phyloP scores from a whole-genome alignment of 2,888 invertebrate genomes.

The Drosophila atroscutellata region DNA sequence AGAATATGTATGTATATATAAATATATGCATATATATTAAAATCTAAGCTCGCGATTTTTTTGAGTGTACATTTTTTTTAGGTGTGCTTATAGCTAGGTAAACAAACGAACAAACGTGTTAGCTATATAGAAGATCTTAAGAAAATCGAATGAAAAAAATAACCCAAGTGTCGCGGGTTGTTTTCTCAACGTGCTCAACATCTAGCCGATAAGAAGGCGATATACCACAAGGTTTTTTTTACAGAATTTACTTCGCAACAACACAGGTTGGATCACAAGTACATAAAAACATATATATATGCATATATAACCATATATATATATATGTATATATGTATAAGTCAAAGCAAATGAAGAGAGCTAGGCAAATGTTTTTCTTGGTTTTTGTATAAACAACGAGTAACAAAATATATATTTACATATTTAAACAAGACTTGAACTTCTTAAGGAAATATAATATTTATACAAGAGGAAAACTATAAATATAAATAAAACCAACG shows the following conservation, averaged over 20 bases:
- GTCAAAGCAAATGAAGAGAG: constrained; percentile 25
- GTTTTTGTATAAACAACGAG: constrained; percentile 16
- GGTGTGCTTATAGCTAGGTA: constrained; percentile 34
- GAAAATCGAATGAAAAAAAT: constrained; percentile 14
- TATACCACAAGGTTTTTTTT: constrained; percentile 71
- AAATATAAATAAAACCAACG: constrained; percentile 57
- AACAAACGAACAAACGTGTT: not conserved
- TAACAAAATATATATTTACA: constrained; percentile 59
- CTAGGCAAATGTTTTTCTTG: constrained; percentile 55
- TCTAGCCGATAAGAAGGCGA: constrained; percentile 36
- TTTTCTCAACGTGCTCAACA: constrained; percentile 41
- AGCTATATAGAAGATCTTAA: constrained; percentile 23
- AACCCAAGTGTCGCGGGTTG: constrained; percentile 35
- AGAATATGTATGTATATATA: constrained; percentile 3
- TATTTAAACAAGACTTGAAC: constrained; percentile 69
- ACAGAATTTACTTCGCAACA: constrained; percentile 68
- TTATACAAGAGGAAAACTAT: constrained; percentile 57
- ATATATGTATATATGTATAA: constrained; percentile 1
- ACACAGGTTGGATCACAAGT: constrained; percentile 25
- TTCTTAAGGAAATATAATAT: constrained; percentile 72
- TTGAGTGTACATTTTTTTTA: constrained; percentile 45
- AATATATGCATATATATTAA: constrained; percentile 7
- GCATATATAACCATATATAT: constrained; percentile 5
- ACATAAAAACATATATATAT: constrained; percentile 24
- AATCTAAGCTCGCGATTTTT: constrained; percentile 27